These are phyloP conservation scores for Potamilus streckersoni DNA, from an alignment of 1,140 invertebrate genomes.

Conservation along the genomic window DNA sequence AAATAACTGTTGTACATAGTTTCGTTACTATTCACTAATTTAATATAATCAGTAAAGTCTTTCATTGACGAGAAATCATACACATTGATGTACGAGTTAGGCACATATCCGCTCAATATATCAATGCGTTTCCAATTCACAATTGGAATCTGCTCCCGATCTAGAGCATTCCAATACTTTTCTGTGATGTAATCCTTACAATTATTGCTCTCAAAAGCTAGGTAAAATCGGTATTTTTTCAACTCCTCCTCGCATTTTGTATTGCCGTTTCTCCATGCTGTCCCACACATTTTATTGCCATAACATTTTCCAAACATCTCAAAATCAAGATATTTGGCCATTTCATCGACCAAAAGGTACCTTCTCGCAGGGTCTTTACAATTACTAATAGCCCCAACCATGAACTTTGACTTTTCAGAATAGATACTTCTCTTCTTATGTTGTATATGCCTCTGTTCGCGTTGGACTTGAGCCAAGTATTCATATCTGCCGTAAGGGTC, in stretches of 20 bases:
- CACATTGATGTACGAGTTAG: slow-evolving; percentile 71
- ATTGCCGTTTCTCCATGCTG: slow-evolving; percentile 29
- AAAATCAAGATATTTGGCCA: slow-evolving; percentile 71
- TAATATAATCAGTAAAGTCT: slow-evolving; percentile 86
- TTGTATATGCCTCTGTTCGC: background rate
- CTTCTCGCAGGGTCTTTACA: too few species aligned
- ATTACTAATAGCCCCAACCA: too few species aligned
- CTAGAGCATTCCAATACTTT: slow-evolving; percentile 61
- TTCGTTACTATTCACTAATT: slow-evolving; percentile 65
- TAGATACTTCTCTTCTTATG: slow-evolving; percentile 16
- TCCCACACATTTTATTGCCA: slow-evolving; percentile 39
- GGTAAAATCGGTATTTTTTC: slow-evolving; percentile 88
- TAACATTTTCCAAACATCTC: slow-evolving; percentile 75
- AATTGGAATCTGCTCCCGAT: slow-evolving; percentile 50
- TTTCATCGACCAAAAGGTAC: slow-evolving; percentile 70
- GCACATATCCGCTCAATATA: background rate
- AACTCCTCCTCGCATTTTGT: slow-evolving; percentile 41
- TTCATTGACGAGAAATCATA: slow-evolving; percentile 90
- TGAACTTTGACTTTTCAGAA: slow-evolving; percentile 63
- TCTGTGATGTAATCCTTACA: slow-evolving; percentile 66
- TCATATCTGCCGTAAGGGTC: slow-evolving; percentile 36
- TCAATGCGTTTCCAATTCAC: slow-evolving; percentile 58
- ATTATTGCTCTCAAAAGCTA: slow-evolving; percentile 66
- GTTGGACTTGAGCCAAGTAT: background rate
- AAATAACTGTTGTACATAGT: slow-evolving; percentile 63